Conservation (phyloP, 2,888 invertebrate species). For the Scrobipalpa atriplicella region DNA sequence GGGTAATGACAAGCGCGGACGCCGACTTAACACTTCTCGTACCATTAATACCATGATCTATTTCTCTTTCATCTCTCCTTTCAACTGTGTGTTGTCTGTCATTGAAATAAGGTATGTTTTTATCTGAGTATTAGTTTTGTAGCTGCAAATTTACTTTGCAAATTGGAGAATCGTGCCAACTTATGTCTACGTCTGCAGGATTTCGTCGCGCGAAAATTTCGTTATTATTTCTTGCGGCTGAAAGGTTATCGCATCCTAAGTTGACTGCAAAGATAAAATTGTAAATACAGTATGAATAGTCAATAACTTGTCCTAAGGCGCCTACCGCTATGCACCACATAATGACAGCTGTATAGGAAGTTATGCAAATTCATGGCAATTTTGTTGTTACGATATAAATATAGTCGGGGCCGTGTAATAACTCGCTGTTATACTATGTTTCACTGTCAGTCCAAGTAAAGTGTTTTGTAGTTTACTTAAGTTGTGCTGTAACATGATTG, state of each 20-base stretch:
- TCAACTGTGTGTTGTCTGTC: slow-evolving; percentile 36
- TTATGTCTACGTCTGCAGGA: slow-evolving; percentile 12
- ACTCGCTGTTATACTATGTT: slow-evolving; percentile 25
- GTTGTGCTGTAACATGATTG: slow-evolving; percentile 19
- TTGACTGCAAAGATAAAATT: background rate
- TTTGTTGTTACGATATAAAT: slow-evolving; percentile 44
- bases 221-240: background rate
- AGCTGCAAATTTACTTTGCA: slow-evolving; percentile 42
- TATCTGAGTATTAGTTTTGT: slow-evolving; percentile 4
- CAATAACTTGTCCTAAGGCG: slow-evolving; percentile 68
- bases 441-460: slow-evolving; percentile 19
- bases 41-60: slow-evolving; percentile 38
- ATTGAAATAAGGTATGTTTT: slow-evolving; percentile 5
- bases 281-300: slow-evolving; percentile 56
- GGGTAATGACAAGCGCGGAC: slow-evolving; percentile 58
- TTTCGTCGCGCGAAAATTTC: background rate
- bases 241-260: background rate
- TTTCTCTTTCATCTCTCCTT: background rate
- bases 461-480: slow-evolving; percentile 20
- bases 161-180: slow-evolving; percentile 11
- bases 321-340: slow-evolving; percentile 63
- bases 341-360: slow-evolving; percentile 66
- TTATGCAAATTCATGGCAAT: slow-evolving; percentile 69
- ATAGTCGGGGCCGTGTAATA: slow-evolving; percentile 24
- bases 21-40: slow-evolving; percentile 52